Base-by-base conservation (phyloP, 2,797 vertebrate genomes). In the Pipistrellus pygmaeus region DNA sequence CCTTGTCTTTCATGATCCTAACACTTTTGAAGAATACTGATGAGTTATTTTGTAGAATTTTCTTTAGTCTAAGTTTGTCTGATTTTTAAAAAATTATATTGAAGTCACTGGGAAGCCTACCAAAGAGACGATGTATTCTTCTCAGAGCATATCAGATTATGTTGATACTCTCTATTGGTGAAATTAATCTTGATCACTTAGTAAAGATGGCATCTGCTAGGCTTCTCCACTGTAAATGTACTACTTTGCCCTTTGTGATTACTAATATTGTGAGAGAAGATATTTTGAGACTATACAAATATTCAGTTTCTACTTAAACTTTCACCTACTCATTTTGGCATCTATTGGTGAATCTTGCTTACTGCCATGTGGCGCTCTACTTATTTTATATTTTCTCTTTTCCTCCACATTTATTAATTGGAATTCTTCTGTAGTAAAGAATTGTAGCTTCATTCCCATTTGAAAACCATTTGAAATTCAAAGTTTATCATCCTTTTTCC, bases 1-100 rank as follows among this genome's bases (percentile, higher is more conserved):
- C n/a, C 68, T 77, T 41, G n/a, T 85, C 32, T 83, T 90, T 82
- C 30, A 48, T 60, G 14, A 71, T 72, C 51, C 66, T 69, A 72
- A 60, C 18, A 1, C 30, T 83, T 95, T 57, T 68, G 41, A 73
- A 73, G 32, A 84, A 13, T 48, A 55, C 35, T 10, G 21, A 46
- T 69, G 73, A 91, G 48, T 91, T 92, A 73, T 78, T 91, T 64
- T 90, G 48, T 23, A 87, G 68, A 64, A 41, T 85, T 18, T 44
- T 55, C 62, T 85, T 88, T 35, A 72, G 5, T 68, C 85, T 62
- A 38, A n/a, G 30, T 64, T 90, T 88, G 12, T 48, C 23, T 88
- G 30, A 25, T 60, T 91, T 69, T 81, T 6, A 72, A 5, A 11
- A 66, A 55, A 72, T 86, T 62, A 57, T 82, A 75, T 23, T 83